Evolutionary conservation across 2,113 vertebrate species (phyloP).

Genomic region (Coptodon rendalli): DNA sequence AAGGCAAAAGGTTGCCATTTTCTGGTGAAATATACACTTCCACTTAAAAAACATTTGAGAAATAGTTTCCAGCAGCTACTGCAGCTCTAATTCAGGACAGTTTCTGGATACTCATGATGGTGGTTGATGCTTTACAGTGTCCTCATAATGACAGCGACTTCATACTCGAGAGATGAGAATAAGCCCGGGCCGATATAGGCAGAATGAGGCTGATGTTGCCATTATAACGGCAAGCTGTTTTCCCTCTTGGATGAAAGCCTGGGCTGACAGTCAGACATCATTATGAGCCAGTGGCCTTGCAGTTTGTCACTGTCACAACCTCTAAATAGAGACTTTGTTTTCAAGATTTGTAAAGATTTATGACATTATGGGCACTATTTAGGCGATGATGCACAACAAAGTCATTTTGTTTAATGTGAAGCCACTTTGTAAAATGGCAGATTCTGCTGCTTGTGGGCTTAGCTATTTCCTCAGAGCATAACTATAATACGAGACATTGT

Average conservation of each 20-base stretch:
- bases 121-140: constrained; percentile 11
- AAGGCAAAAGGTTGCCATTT: background rate
- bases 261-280: constrained; percentile 66
- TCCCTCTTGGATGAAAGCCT: constrained; percentile 48
- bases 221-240: constrained; percentile 37
- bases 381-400: constrained; percentile 62
- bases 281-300: constrained; percentile 64
- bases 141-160: constrained; percentile 39
- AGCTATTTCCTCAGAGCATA: constrained; percentile 37
- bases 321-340: constrained; percentile 73
- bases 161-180: constrained; percentile 37
- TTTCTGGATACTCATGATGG: background rate
- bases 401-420: constrained; percentile 64
- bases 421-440: constrained; percentile 58
- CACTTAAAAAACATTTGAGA: background rate
- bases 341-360: constrained; percentile 66
- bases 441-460: constrained; percentile 38
- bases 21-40: background rate
- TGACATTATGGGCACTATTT: constrained; percentile 56
- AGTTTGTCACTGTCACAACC: constrained; percentile 67
- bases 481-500: constrained; percentile 49
- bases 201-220: constrained; percentile 56
- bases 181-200: constrained; percentile 46
- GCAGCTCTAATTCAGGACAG: background rate
- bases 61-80: background rate